Evolutionary conservation across 2,888 invertebrate genomes (phyloP).

Genomic region (Trilocha varians): DNA sequence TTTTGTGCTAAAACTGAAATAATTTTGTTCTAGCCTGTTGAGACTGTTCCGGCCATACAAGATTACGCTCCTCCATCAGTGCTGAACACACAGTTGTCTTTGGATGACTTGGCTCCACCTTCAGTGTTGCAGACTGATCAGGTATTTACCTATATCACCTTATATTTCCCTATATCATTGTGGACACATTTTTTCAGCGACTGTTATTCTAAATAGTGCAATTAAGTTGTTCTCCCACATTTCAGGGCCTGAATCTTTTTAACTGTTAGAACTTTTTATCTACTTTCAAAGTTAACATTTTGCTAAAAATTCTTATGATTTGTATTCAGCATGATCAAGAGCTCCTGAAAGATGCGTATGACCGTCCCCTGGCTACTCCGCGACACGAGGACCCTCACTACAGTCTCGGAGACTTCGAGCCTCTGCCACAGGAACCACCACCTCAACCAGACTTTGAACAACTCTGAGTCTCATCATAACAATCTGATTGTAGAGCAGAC

Average conservation of each 20-base stretch:
- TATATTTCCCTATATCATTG: not conserved
- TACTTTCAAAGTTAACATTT: too few species aligned
- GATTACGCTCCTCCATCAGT: conserved; percentile 68
- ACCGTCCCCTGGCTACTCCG: conserved; percentile 64
- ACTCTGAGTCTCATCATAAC: too few species aligned
- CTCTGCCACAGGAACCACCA: conserved; percentile 63
- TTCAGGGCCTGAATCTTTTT: too few species aligned
- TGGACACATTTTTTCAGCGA: too few species aligned
- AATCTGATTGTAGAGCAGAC: too few species aligned
- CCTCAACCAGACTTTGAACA: conserved; percentile 70
- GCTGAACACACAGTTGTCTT: conserved; percentile 65
- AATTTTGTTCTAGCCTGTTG: conserved; percentile 24
- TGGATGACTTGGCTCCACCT: conserved; percentile 68
- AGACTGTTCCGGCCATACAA: conserved; percentile 32
- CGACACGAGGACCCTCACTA: conserved; percentile 63
- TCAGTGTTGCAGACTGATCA: conserved; percentile 64
- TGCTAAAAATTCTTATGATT: not conserved
- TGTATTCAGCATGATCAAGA: conserved; percentile 54
- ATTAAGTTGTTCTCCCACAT: too few species aligned
- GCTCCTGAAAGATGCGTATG: conserved; percentile 59
- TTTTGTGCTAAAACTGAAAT: conserved; percentile 1
- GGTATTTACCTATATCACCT: conserved; percentile 24
- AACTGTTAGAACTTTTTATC: too few species aligned
- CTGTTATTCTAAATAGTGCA: too few species aligned
- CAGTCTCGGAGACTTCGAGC: conserved; percentile 65